Conservation (phyloP, 2,797 vertebrate genomes). For the Gephyroberyx darwinii region DNA sequence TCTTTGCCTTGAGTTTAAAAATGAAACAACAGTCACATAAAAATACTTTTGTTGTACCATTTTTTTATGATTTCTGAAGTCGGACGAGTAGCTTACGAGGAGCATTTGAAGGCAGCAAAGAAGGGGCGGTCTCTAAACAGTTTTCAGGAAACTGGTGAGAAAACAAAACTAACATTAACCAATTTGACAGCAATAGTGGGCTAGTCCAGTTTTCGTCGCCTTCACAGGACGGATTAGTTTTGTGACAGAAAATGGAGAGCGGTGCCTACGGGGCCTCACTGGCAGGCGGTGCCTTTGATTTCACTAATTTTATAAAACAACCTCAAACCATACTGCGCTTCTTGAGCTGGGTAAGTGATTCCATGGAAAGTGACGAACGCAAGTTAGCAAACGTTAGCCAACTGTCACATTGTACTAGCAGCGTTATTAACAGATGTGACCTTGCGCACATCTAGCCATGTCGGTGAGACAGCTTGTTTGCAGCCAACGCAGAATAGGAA, state of each 20-base stretch:
- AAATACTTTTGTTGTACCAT: too few species aligned
- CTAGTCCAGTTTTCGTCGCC: background rate
- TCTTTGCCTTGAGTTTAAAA: too few species aligned
- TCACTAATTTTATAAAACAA: constrained; percentile 68
- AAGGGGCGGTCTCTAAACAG: constrained; percentile 54
- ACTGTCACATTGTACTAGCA: constrained; percentile 37
- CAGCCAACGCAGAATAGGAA: background rate
- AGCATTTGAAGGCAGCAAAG: constrained; percentile 37
- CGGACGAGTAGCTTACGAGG: background rate
- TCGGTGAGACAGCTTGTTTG: rapidly evolving
- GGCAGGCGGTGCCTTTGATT: constrained; percentile 80
- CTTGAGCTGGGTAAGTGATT: constrained; percentile 82
- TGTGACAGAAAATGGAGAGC: constrained; percentile 69
- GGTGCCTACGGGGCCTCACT: constrained; percentile 80
- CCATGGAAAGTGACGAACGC: constrained; percentile 7
- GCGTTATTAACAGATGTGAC: constrained; percentile 61
- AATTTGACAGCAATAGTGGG: background rate
- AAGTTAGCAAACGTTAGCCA: constrained; percentile 51
- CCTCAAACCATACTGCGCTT: constrained; percentile 79
- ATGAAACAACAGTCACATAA: too few species aligned
- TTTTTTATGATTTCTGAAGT: too few species aligned
- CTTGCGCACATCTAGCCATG: background rate
- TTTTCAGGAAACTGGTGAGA: constrained; percentile 64
- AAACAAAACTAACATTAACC: constrained; percentile 48
- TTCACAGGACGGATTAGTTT: constrained; percentile 19